A percentile compares a stretch with the other conserved stretches of the same genome.
phyloP scores from a whole-genome alignment of 2,113 vertebrate species.

The Cottus gobio region DNA sequence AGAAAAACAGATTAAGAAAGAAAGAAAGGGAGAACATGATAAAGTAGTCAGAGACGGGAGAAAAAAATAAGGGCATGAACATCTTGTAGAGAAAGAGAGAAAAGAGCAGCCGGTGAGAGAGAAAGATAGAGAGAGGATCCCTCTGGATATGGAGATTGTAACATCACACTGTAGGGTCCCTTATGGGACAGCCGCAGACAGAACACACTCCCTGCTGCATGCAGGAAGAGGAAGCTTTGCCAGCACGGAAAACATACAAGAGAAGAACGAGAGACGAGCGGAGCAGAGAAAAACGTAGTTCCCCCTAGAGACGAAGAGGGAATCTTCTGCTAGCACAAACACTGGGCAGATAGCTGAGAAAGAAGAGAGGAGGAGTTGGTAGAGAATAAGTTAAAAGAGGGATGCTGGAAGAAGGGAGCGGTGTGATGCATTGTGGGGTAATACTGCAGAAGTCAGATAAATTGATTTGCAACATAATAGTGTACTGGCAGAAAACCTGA shows the following conservation, averaged over 20 bases:
- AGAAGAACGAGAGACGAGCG: conserved; percentile 67
- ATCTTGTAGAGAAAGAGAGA: conserved; percentile 46
- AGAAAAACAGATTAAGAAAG: conserved; percentile 62
- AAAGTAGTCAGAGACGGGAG: conserved; percentile 45
- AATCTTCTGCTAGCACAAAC: conserved; percentile 71
- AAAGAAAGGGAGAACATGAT: conserved; percentile 34
- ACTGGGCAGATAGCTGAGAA: conserved; percentile 67
- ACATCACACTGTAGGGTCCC: conserved; percentile 73
- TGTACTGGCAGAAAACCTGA: conserved; percentile 13
- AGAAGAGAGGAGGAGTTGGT: conserved; percentile 51
- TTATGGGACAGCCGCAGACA: conserved; percentile 73
- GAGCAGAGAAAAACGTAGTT: conserved; percentile 75
- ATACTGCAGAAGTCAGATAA: conserved; percentile 33
- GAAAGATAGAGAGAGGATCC: conserved; percentile 49
- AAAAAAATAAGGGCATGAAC: conserved; percentile 41
- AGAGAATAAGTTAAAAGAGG: conserved; percentile 62
- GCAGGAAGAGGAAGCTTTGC: conserved; percentile 76
- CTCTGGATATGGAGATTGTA: conserved; percentile 68
- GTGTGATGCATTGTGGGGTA: conserved; percentile 29
- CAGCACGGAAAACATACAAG: conserved; percentile 79
- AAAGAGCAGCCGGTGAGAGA: conserved; percentile 64
- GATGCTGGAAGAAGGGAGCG: conserved; percentile 26
- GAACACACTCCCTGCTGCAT: conserved; percentile 69
- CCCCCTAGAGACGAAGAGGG: conserved; percentile 69
- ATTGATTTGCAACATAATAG: conserved; percentile 39